A percentile compares a stretch with the other conserved stretches of the same genome.
Conservation (phyloP, 2,113 vertebrate genomes). For the Channa argus region DNA sequence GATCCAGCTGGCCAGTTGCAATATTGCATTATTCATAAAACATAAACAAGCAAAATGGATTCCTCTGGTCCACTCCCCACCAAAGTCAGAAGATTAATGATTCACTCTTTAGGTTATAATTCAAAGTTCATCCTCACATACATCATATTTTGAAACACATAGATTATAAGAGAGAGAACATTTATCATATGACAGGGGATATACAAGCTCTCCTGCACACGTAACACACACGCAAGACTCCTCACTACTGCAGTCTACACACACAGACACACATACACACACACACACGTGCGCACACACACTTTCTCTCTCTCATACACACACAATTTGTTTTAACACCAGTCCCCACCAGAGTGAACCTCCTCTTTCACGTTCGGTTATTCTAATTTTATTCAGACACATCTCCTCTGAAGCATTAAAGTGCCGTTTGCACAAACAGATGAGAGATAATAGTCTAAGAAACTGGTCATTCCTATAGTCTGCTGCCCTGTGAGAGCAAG, state of each 20-base stretch:
- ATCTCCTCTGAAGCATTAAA: slow-evolving; percentile 78
- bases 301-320: not conserved
- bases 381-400: slow-evolving; percentile 76
- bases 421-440: slow-evolving; percentile 74
- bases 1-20: slow-evolving; percentile 80
- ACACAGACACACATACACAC: slow-evolving; percentile 26
- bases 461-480: slow-evolving; percentile 66
- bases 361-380: slow-evolving; percentile 73
- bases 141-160: slow-evolving; percentile 91
- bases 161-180: slow-evolving; percentile 88
- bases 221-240: slow-evolving; percentile 38
- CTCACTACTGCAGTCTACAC: slow-evolving; percentile 12
- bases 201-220: slow-evolving; percentile 76
- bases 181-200: slow-evolving; percentile 86
- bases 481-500: slow-evolving; percentile 59
- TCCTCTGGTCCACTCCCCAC: slow-evolving; percentile 79
- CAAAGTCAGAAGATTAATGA: slow-evolving; percentile 89
- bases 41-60: slow-evolving; percentile 81
- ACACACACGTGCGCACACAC: slow-evolving; percentile 34
- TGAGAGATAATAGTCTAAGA: slow-evolving; percentile 76
- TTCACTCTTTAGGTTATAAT: slow-evolving; percentile 89
- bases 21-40: slow-evolving; percentile 85
- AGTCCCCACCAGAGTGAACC: slow-evolving; percentile 63
- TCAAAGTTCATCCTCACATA: slow-evolving; percentile 90
- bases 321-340: slow-evolving; percentile 55